Base-by-base conservation (phyloP, 2,797 vertebrate genomes). In the Cetoscarus ocellatus region DNA sequence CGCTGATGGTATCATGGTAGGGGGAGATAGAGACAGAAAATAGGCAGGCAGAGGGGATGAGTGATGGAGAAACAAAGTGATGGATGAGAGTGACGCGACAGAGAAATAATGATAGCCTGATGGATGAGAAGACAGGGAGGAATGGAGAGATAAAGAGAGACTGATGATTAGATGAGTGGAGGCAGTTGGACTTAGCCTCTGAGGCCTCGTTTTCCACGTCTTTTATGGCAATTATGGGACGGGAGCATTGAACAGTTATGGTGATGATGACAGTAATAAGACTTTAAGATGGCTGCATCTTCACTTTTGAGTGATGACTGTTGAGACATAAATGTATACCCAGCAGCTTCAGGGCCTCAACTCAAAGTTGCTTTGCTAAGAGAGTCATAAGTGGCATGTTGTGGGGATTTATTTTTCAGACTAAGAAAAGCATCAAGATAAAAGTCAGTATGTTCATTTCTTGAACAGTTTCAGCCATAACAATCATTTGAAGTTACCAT, bases 141-240 rank as follows among this genome's bases (percentile, higher is more conserved):
- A 88, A 88, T 61, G 42, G 74, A 82, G 88, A 86, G 87, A 91
- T 90, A 88, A 86, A 86, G 86, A 82, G 72, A 86, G 75, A 90
- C 82, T 64, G 83, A 89, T 86, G 82, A 86, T 75, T 53, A 80
- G 81, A 89, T 76, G 84, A 83, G 81, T 82, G 71, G 79, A 86
- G 60, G 66, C 85, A 80, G 80, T 77, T 45, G 74, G 66, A 79
- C 69, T 68, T 40, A 13, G 54, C 80, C 75, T 83, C 54, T 36
- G 65, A 70, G 77, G 87, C 60, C 52, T 74, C 15, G 34, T 60
- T 51, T 51, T 63, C 73, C 64, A 15, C 34, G 8, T 38, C 42
- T 34, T 77, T 66, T 73, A 59, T 51, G 6, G 64, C 36, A 82
- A 77, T 75, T 75, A 72, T 43, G 0, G 0, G 54, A 74, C 38